phyloP scores from a whole-genome alignment of 2,888 invertebrate species.

The Tinea semifulvella region DNA sequence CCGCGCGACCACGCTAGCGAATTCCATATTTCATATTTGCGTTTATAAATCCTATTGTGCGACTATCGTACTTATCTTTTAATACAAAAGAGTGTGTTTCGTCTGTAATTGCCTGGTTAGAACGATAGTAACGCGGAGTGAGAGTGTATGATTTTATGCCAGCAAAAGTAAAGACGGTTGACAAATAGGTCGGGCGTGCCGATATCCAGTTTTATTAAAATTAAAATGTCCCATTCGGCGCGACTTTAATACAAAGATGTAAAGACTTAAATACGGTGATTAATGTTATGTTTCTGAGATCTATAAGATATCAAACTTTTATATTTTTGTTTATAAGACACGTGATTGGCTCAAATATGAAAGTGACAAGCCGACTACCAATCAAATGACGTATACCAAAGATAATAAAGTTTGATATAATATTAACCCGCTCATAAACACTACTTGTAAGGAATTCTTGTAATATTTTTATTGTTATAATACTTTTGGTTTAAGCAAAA shows the following conservation, averaged over 20 bases:
- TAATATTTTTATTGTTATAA: no score
- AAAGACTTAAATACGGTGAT: background rate
- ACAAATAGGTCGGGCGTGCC: constrained; percentile 64
- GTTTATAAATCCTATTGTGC: constrained; percentile 44
- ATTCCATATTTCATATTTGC: constrained; percentile 52
- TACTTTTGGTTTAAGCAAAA: no score
- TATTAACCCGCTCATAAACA: no score
- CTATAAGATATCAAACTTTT: no score
- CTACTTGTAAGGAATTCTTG: no score
- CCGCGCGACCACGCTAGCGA: constrained; percentile 42
- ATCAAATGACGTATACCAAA: no score
- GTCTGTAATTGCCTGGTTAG: constrained; percentile 31
- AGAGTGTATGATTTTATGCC: constrained; percentile 61
- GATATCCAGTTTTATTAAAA: constrained; percentile 65
- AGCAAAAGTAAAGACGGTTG: constrained; percentile 65
- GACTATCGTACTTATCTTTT: constrained; percentile 56
- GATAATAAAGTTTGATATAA: no score
- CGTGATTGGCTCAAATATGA: no score
- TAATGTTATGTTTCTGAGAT: background rate
- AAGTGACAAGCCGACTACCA: no score
- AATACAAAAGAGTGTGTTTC: constrained; percentile 53
- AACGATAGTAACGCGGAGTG: constrained; percentile 46
- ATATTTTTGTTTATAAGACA: no score
- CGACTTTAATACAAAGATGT: constrained; percentile 34
- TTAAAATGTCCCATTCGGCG: constrained; percentile 52